Evolutionary conservation across 2,888 invertebrate genomes (phyloP).

Genomic region (Cyaniris semiargus): DNA sequence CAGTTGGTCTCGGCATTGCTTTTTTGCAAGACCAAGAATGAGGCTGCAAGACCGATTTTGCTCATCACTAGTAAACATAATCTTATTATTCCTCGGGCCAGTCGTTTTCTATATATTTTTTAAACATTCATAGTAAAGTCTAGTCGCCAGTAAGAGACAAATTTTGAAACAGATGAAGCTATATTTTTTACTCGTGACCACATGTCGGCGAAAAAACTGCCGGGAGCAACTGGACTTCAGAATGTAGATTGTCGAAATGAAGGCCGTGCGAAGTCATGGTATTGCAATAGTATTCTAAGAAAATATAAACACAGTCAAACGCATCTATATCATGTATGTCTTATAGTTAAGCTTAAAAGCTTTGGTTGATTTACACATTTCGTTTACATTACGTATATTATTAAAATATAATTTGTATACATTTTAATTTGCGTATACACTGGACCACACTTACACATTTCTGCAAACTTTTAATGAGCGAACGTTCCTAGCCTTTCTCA

Average conservation of each 20-base stretch:
- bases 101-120: not conserved
- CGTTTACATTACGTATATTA: not conserved
- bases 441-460: not conserved
- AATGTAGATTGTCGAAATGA: not conserved
- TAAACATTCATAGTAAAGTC: not conserved
- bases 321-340: not conserved
- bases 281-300: not conserved
- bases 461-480: not conserved
- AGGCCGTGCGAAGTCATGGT: not conserved
- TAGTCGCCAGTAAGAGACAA: not conserved
- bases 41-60: too few relatives aligned
- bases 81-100: not conserved
- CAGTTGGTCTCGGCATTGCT: too few relatives aligned
- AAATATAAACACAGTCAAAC: not conserved
- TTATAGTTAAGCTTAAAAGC: not conserved
- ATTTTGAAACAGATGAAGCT: not conserved
- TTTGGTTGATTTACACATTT: not conserved
- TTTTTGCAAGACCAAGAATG: too few relatives aligned
- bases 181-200: not conserved
- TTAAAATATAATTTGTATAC: constrained; percentile 10
- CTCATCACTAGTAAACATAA: not conserved
- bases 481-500: not conserved
- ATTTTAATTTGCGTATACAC: not conserved
- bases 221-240: too few relatives aligned
- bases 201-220: too few relatives aligned